Conservation (phyloP, 2,888 invertebrate genomes). For the Eustalomyia histrio region DNA sequence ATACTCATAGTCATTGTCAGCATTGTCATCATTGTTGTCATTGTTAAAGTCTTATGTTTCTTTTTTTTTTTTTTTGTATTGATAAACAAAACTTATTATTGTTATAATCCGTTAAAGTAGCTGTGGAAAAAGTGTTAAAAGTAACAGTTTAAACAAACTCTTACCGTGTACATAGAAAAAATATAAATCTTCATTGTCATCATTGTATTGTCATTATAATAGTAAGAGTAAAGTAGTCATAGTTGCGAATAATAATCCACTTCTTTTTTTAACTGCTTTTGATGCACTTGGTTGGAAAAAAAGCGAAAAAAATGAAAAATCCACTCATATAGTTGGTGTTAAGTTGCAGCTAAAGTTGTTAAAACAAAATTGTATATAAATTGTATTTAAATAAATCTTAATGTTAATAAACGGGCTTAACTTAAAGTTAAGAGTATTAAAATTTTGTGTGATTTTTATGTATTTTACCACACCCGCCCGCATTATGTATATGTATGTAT, state of each 20-base stretch:
- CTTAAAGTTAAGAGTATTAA: no score
- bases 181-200: background rate
- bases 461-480: no score
- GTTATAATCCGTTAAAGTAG: conserved; percentile 42
- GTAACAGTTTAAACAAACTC: conserved; percentile 4
- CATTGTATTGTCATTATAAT: conserved; percentile 18
- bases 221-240: conserved; percentile 22
- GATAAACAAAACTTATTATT: background rate
- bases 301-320: background rate
- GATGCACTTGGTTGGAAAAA: background rate
- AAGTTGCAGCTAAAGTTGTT: background rate
- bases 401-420: no score
- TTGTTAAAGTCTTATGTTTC: conserved; percentile 1
- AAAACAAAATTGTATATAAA: background rate
- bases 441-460: no score
- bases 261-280: conserved; percentile 10
- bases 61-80: no score
- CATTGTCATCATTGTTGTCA: conserved; percentile 30
- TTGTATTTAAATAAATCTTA: no score
- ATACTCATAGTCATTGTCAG: conserved; percentile 13
- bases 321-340: background rate
- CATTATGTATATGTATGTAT: no score
- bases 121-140: conserved; percentile 19
- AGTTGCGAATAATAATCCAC: conserved; percentile 35
- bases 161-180: background rate